Evolutionary conservation across 1,140 invertebrate species (phyloP).

Genomic region (Conus betulinus): DNA sequence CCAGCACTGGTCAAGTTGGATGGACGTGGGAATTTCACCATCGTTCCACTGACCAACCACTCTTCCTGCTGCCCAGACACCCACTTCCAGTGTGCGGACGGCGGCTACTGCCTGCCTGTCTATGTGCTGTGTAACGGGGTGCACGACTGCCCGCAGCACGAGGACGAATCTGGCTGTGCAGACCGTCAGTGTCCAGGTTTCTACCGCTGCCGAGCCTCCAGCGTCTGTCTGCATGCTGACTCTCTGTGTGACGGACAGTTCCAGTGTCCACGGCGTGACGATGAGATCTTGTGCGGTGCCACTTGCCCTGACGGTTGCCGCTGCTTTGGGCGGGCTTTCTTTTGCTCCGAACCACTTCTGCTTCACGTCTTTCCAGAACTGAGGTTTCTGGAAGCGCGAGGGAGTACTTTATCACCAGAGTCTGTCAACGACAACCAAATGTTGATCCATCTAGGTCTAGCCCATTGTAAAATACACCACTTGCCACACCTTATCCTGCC

Average conservation of each 20-base stretch:
- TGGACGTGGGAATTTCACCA: no score
- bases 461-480: not conserved
- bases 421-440: not conserved
- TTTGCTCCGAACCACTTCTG: not conserved
- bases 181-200: no score
- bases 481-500: not conserved
- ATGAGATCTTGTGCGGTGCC: conserved; percentile 27
- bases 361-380: not conserved
- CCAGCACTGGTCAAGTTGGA: no score
- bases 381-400: not conserved
- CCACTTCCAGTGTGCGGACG: conserved; percentile 12
- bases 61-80: no score
- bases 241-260: conserved; percentile 26
- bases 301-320: conserved; percentile 27
- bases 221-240: no score
- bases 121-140: no score
- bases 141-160: no score
- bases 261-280: conserved; percentile 35
- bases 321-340: conserved; percentile 15
- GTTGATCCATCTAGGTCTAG: conserved; percentile 30
- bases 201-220: no score
- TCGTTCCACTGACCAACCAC: no score
- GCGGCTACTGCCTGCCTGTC: no score
- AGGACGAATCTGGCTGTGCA: no score
- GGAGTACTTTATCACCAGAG: not conserved